A percentile compares a stretch with the other conserved stretches of the same genome.
phyloP scores from a whole-genome alignment of 1,140 invertebrate genomes.

The Cydia strobilella region DNA sequence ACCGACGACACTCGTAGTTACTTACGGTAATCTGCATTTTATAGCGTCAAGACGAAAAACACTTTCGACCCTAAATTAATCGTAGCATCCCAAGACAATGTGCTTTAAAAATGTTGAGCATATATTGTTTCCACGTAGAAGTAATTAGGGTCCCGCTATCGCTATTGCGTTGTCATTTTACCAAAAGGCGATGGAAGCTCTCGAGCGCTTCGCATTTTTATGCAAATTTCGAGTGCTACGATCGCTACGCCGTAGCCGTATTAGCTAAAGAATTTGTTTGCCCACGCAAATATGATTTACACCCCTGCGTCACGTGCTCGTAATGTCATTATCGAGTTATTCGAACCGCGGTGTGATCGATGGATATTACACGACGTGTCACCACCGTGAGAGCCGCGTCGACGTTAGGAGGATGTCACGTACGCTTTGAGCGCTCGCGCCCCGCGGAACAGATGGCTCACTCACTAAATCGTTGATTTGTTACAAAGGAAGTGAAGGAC shows the following conservation, averaged over 20 bases:
- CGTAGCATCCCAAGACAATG: background rate
- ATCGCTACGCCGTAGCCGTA: slow-evolving; percentile 26
- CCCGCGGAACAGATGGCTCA: slow-evolving; percentile 2
- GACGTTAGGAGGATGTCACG: slow-evolving; percentile 60
- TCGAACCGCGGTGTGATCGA: slow-evolving; percentile 9
- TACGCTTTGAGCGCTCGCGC: slow-evolving; percentile 39
- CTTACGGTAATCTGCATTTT: background rate
- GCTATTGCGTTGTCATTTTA: slow-evolving; percentile 1
- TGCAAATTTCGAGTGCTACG: background rate
- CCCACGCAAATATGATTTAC: slow-evolving; percentile 1
- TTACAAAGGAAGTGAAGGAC: slow-evolving; percentile 28
- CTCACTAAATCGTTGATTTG: slow-evolving; percentile 31
- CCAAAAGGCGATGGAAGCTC: background rate
- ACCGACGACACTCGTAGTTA: background rate
- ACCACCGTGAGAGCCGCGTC: slow-evolving; percentile 37
- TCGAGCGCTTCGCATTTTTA: background rate
- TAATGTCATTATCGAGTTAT: slow-evolving; percentile 19
- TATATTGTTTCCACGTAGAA: slow-evolving; percentile 9
- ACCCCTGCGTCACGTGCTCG: background rate
- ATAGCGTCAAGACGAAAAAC: background rate
- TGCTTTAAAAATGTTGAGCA: background rate
- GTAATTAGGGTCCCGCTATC: background rate
- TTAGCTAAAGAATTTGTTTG: background rate
- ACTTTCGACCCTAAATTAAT: slow-evolving; percentile 1
- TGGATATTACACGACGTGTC: slow-evolving; percentile 16